Conservation (phyloP, 2,113 vertebrate genomes). For the Turnix velox region DNA sequence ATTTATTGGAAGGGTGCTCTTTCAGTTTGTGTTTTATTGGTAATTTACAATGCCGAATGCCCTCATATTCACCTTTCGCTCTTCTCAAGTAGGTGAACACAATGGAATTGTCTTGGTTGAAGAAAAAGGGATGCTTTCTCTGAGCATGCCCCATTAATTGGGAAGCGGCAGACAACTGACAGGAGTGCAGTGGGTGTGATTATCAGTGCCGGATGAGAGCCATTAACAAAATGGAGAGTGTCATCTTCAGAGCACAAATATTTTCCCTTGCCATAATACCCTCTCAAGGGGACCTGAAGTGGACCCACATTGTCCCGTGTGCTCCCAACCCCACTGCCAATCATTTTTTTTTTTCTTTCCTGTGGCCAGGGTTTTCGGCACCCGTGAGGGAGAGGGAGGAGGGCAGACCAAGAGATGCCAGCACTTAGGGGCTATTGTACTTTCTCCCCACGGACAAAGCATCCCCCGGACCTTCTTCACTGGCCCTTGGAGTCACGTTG, state of each 20-base stretch:
- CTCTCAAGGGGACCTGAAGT: conserved; percentile 84
- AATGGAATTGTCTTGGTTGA: conserved; percentile 69
- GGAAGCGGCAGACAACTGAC: conserved; percentile 57
- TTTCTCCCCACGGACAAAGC: conserved; percentile 64
- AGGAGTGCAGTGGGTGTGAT: conserved; percentile 64
- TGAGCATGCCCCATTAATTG: conserved; percentile 59
- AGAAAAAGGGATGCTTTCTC: conserved; percentile 66
- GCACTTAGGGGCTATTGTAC: conserved; percentile 54
- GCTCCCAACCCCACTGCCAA: conserved; percentile 33
- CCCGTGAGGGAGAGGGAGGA: neutral
- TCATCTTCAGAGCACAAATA: conserved; percentile 82
- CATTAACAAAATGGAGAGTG: conserved; percentile 79
- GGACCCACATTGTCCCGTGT: conserved; percentile 69
- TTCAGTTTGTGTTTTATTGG: conserved; percentile 64
- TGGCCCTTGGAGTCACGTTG: neutral
- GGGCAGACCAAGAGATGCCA: conserved; percentile 39
- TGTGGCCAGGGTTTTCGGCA: neutral
- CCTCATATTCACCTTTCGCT: conserved; percentile 73
- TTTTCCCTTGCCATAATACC: conserved; percentile 81
- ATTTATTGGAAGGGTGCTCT: conserved; percentile 59
- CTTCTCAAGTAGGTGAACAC: conserved; percentile 75
- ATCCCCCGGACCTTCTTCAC: conserved; percentile 34
- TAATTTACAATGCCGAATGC: conserved; percentile 71
- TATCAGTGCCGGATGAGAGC: conserved; percentile 70
- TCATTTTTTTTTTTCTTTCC: neutral